Conservation (phyloP, 2,113 vertebrate species). For the Pollachius pollachius region DNA sequence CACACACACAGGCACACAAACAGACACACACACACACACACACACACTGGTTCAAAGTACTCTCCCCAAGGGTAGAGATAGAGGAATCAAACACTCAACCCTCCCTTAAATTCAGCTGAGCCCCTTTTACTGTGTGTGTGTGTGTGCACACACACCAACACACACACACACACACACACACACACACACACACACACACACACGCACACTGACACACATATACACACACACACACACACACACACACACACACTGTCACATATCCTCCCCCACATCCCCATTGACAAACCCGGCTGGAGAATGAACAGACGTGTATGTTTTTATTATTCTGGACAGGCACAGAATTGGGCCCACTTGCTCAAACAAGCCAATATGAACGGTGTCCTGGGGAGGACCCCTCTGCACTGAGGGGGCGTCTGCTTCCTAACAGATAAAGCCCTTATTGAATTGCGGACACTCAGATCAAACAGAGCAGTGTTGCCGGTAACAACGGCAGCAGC, state of each 20-base stretch:
- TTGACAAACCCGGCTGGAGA: conserved; percentile 55
- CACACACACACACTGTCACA: conserved; percentile 7
- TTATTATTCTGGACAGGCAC: conserved; percentile 70
- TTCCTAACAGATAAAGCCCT: conserved; percentile 64
- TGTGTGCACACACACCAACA: background rate
- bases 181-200: conserved; percentile 12
- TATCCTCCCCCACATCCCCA: conserved; percentile 42
- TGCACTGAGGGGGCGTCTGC: conserved; percentile 44
- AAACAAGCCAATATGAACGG: conserved; percentile 63
- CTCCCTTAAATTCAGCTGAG: conserved; percentile 54
- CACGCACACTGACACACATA: conserved; percentile 6
- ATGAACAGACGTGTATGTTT: conserved; percentile 66
- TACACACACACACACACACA: conserved; percentile 16
- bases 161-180: conserved; percentile 1
- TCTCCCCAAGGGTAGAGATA: conserved; percentile 34
- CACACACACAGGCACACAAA: background rate
- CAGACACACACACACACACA: background rate
- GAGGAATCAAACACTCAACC: conserved; percentile 44
- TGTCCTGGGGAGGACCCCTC: conserved; percentile 46
- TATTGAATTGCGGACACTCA: conserved; percentile 59
- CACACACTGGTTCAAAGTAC: conserved; percentile 48
- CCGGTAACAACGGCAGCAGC: conserved; percentile 30
- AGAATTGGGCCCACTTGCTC: conserved; percentile 58
- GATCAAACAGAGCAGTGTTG: conserved; percentile 42
- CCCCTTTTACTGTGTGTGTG: conserved; percentile 37